These are phyloP conservation scores for Manis crassicaudata DNA, from an alignment of 2,797 vertebrate species.

Conservation along the genomic window DNA sequence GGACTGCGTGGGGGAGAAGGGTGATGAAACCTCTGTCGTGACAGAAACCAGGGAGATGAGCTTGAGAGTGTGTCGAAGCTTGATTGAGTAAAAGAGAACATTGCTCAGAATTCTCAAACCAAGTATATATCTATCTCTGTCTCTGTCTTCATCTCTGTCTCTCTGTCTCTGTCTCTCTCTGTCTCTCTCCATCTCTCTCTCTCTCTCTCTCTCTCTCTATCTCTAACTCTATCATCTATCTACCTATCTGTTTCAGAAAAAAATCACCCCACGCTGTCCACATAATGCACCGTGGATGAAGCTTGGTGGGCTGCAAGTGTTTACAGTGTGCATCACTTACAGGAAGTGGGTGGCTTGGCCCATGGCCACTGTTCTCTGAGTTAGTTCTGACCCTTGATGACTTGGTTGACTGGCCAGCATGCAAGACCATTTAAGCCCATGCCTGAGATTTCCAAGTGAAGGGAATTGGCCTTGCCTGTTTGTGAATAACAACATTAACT, in stretches of 20 bases:
- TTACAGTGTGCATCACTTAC: slow-evolving; percentile 61
- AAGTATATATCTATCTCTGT: background rate
- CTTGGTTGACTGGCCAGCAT: background rate
- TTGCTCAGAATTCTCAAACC: background rate
- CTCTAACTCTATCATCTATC: no score
- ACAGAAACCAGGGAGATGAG: background rate
- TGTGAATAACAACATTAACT: slow-evolving; percentile 15
- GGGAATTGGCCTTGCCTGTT: background rate
- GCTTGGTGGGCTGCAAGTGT: slow-evolving; percentile 8
- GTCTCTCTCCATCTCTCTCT: no score
- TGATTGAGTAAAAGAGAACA: background rate
- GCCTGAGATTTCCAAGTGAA: slow-evolving; percentile 24
- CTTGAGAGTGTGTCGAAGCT: background rate
- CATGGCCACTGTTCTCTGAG: slow-evolving; percentile 64
- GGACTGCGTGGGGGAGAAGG: background rate
- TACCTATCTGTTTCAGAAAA: no score
- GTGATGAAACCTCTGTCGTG: background rate
- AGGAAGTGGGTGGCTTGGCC: slow-evolving; percentile 72
- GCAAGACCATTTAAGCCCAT: background rate
- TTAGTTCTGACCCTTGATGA: slow-evolving; percentile 55
- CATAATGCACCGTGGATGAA: background rate
- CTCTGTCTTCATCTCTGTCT: no score
- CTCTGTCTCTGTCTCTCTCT: no score
- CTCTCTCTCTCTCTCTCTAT: no score
- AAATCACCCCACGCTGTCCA: background rate